Percentiles rank a stretch among this genome's conserved stretches.
These are phyloP conservation scores for Stichopus chloronotus DNA, from an alignment of 35 echinoderm and acorn worm species.

Conservation along the genomic window DNA sequence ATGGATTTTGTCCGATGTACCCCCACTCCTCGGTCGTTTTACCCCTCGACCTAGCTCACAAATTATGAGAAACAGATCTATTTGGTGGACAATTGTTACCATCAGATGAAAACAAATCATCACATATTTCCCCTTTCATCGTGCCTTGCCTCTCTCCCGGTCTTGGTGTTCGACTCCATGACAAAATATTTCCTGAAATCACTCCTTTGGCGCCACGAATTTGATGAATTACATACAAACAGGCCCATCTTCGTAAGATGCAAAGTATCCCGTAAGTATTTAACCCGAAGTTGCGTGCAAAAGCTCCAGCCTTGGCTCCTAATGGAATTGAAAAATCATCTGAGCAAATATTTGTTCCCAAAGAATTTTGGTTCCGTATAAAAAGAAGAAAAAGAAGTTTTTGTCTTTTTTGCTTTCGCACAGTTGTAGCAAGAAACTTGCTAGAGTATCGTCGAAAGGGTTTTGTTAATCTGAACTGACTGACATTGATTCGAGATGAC, in stretches of 20 bases:
- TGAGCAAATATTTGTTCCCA: constrained; percentile 55
- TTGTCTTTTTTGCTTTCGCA: not conserved
- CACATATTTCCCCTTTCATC: not conserved
- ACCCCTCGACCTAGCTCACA: not conserved
- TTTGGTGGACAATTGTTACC: constrained; percentile 6
- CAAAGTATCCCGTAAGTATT: constrained; percentile 26
- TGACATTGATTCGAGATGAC: constrained; percentile 58
- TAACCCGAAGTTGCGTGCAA: constrained; percentile 9
- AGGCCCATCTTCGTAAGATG: constrained; percentile 53
- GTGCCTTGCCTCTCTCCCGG: not conserved
- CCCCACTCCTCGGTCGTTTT: not conserved
- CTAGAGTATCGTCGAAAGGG: constrained; percentile 6
- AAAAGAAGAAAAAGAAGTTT: constrained; percentile 21
- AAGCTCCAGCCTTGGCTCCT: constrained; percentile 14
- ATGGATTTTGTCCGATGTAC: not conserved
- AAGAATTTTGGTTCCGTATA: constrained; percentile 34
- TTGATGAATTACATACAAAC: constrained; percentile 62
- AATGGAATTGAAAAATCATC: constrained; percentile 60
- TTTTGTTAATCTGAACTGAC: constrained; percentile 47
- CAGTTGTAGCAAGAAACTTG: constrained; percentile 14
- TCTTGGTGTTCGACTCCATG: not conserved
- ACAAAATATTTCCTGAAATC: constrained; percentile 33
- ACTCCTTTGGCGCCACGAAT: constrained; percentile 40
- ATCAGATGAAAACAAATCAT: constrained; percentile 30
- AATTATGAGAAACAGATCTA: constrained; percentile 11